phyloP scores from a whole-genome alignment of 2,888 invertebrate species.

The Polyploca ridens region DNA sequence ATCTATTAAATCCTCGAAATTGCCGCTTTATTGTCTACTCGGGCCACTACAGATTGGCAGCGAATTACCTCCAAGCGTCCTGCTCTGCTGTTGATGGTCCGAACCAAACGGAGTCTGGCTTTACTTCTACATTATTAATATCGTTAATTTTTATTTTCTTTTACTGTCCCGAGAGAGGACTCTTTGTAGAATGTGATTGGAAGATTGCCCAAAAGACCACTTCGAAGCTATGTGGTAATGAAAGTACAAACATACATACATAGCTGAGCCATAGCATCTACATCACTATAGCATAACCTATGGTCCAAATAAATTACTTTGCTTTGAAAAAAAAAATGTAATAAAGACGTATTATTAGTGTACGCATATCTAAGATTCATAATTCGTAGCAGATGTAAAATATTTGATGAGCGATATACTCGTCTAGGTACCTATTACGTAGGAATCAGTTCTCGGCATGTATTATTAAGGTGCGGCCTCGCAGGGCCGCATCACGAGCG shows the following conservation, averaged over 20 bases:
- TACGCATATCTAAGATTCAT: neutral
- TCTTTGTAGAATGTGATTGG: neutral
- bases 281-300: no score
- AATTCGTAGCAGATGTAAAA: neutral
- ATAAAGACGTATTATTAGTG: no score
- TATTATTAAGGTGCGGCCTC: neutral
- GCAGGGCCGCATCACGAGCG: neutral
- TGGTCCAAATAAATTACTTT: no score
- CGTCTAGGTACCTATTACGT: no score
- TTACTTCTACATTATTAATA: neutral
- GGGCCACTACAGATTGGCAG: conserved; percentile 12
- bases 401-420: neutral
- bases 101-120: neutral
- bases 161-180: neutral
- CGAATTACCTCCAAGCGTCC: conserved; percentile 10
- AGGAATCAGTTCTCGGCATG: conserved; percentile 3
- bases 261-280: no score
- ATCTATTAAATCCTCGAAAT: conserved; percentile 25
- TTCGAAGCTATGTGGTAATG: neutral
- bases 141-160: conserved; percentile 10
- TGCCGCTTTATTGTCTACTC: conserved; percentile 16
- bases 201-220: neutral
- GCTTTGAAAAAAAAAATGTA: no score
- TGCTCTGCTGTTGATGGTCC: conserved; percentile 10
- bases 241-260: no score